These are phyloP conservation scores for Camelus dromedarius DNA, from an alignment of 2,113 vertebrate species.

Conservation along the genomic window DNA sequence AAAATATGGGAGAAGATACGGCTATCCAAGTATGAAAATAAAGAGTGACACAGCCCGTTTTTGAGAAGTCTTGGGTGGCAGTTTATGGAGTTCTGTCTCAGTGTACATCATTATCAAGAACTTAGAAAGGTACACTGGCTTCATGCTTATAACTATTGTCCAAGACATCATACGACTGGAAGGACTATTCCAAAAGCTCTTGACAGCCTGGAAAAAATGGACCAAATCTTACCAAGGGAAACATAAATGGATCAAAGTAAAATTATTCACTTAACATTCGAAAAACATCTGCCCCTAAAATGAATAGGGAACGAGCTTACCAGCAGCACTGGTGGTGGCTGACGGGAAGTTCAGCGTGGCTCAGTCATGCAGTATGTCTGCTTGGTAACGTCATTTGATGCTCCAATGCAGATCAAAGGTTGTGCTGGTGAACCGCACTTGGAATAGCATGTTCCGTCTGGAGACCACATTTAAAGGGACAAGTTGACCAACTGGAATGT, in stretches of 20 bases:
- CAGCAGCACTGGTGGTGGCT: background rate
- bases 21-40: background rate
- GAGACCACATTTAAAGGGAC: conserved; percentile 48
- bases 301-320: conserved; percentile 36
- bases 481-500: background rate
- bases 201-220: conserved; percentile 5
- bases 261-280: conserved; percentile 15
- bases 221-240: conserved; percentile 34
- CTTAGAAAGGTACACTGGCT: background rate
- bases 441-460: conserved; percentile 2
- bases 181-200: background rate
- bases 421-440: background rate
- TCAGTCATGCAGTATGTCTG: conserved; percentile 47
- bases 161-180: conserved; percentile 6
- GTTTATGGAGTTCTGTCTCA: background rate
- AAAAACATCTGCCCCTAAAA: conserved; percentile 47
- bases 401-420: conserved; percentile 58
- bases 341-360: conserved; percentile 59
- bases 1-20: background rate
- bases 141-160: background rate
- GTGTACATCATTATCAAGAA: background rate
- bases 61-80: background rate
- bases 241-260: conserved; percentile 8
- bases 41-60: background rate
- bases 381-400: conserved; percentile 54